These are phyloP conservation scores for Drosophila repleta DNA, from an alignment of 1,140 invertebrate genomes.

Conservation along the genomic window DNA sequence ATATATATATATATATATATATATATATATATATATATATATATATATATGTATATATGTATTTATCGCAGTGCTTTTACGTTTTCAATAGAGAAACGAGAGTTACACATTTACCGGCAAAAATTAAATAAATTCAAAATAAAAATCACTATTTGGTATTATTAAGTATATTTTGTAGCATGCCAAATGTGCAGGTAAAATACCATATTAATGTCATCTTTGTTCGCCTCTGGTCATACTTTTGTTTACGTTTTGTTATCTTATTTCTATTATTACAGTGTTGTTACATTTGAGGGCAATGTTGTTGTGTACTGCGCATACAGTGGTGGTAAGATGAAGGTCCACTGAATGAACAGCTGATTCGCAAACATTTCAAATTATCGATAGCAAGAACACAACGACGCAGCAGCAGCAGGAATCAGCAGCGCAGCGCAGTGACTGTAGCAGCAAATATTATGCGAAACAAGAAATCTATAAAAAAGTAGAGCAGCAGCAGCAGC, in stretches of 20 bases:
- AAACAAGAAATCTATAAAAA: conserved; percentile 57
- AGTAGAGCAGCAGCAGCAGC: conserved; percentile 47
- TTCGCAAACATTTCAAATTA: conserved; percentile 18
- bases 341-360: conserved; percentile 29
- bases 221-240: conserved; percentile 21
- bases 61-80: too few relatives aligned
- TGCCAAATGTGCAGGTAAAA: not conserved
- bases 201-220: not conserved
- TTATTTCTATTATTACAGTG: conserved; percentile 18
- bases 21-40: too few relatives aligned
- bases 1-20: too few relatives aligned
- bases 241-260: conserved; percentile 30
- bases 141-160: too few relatives aligned
- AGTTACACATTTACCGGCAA: too few relatives aligned
- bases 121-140: too few relatives aligned
- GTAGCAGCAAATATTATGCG: conserved; percentile 45
- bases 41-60: too few relatives aligned
- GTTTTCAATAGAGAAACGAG: too few relatives aligned
- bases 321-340: conserved; percentile 30
- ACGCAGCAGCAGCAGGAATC: conserved; percentile 34
- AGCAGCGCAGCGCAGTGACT: conserved; percentile 21
- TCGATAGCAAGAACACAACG: conserved; percentile 39
- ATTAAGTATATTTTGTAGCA: not conserved
- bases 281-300: conserved; percentile 23
- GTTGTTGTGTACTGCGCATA: conserved; percentile 13